Conservation (phyloP, 2,888 invertebrate species). For the Seladonia tumulorum region DNA sequence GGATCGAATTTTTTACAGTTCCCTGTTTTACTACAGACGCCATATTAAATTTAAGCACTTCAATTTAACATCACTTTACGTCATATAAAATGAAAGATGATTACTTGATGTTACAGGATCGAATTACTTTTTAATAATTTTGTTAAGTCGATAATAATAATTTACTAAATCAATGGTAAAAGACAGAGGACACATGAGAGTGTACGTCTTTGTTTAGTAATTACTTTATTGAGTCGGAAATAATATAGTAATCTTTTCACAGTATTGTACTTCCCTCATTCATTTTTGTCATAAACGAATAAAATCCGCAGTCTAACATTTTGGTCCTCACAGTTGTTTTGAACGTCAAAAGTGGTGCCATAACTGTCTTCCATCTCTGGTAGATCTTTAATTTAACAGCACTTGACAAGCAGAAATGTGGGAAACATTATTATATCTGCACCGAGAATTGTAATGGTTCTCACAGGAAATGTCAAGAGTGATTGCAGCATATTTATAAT, state of each 20-base stretch:
- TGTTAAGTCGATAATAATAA: neutral
- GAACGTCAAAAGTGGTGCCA: neutral
- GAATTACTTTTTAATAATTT: neutral
- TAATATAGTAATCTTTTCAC: no score
- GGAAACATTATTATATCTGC: neutral
- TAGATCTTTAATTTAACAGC: neutral
- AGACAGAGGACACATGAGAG: neutral
- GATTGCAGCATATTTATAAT: neutral
- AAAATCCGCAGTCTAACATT: neutral
- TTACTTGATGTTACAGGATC: no score
- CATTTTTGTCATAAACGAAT: neutral
- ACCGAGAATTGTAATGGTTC: neutral
- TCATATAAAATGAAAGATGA: no score
- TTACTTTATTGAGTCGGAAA: neutral
- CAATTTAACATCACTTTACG: neutral
- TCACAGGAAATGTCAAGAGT: neutral
- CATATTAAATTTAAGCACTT: neutral
- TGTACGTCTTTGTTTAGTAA: neutral
- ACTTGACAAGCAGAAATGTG: neutral
- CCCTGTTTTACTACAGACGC: neutral
- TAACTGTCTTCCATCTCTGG: neutral
- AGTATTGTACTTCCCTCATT: no score
- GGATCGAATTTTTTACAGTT: neutral
- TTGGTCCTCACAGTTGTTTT: neutral
- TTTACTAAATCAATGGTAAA: neutral